phyloP scores from a whole-genome alignment of 1,140 invertebrate genomes.

The Ips nitidus region DNA sequence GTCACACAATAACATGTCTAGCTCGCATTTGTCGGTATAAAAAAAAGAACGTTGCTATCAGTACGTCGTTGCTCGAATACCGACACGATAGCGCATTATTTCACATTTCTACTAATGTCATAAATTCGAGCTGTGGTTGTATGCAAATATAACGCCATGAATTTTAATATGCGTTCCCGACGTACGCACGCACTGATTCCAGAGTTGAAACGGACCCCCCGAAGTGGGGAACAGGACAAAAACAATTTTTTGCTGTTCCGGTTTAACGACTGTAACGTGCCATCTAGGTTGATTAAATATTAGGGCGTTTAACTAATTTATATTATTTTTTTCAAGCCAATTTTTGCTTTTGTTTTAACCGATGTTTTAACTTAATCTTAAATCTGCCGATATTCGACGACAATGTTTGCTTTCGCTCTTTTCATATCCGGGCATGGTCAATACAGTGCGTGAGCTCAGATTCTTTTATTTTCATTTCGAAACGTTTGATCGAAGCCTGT shows the following conservation, averaged over 20 bases:
- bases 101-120: conserved; percentile 32
- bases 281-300: conserved; percentile 3
- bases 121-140: conserved; percentile 33
- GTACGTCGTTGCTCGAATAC: conserved; percentile 32
- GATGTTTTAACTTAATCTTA: no score
- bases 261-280: background rate
- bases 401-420: no score
- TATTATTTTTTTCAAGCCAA: no score
- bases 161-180: conserved; percentile 34
- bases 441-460: background rate
- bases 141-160: conserved; percentile 32
- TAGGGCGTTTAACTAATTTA: no score
- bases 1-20: conserved; percentile 19
- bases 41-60: conserved; percentile 28
- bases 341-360: no score
- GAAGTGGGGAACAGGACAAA: conserved; percentile 10
- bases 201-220: conserved; percentile 10
- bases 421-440: background rate
- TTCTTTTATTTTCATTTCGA: background rate
- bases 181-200: conserved; percentile 32
- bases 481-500: background rate
- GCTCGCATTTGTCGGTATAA: conserved; percentile 16
- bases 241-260: conserved; percentile 13
- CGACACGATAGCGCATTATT: conserved; percentile 32
- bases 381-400: no score